Base-by-base conservation (phyloP, 2,113 vertebrate species). In the Anthoscopus minutus region DNA sequence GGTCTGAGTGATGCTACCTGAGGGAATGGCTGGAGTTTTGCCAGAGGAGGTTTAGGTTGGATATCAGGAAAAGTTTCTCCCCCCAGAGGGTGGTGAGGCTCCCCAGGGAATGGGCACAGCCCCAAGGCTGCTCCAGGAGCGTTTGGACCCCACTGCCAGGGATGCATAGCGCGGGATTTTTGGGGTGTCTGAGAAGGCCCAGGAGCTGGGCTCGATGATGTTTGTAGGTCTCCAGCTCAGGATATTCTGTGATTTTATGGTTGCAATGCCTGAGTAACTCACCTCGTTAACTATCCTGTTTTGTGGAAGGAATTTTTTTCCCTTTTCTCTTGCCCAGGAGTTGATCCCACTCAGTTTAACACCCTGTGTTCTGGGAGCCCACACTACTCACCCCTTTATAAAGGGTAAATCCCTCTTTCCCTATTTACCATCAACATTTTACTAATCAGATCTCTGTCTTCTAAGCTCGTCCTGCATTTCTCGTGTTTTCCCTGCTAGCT, bases 121-220 rank as follows among this genome's bases (percentile, higher is more conserved):
- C 62, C 38, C 3, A 1, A 38, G 21, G 45, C 20, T 56, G 40
- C 47, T 47, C 61, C 21, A 15, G 54, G 21, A 54, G 30, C 0
- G 0, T 54, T 89, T 27, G 40, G 38, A 8, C 2, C 18, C 0
- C 1, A 1, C 16, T 47, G 13, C 7, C 40, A 44, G 31, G 44
- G 13, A 44, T 64, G 47, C 25, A 1, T 44, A 40, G 9, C 9
- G 9, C 35, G 70, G 38, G 30, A 31, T 31, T 54, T 4, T 13
- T 69, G 62, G 25, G 54, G 6, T 40, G 47, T 54, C 24, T 89
- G 14, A 5, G 18, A 30, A 35, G 53, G 33, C 24, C 24, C 47
- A 69, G 79, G 21, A 23, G 15, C 2, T 35, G 17, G 3, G 2
- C 4, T 47, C 18, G 23, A 16, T n/a, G 14, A 16, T 48, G 25